Evolutionary conservation across 2,888 invertebrate species (phyloP).

Genomic region (Apamea anceps): DNA sequence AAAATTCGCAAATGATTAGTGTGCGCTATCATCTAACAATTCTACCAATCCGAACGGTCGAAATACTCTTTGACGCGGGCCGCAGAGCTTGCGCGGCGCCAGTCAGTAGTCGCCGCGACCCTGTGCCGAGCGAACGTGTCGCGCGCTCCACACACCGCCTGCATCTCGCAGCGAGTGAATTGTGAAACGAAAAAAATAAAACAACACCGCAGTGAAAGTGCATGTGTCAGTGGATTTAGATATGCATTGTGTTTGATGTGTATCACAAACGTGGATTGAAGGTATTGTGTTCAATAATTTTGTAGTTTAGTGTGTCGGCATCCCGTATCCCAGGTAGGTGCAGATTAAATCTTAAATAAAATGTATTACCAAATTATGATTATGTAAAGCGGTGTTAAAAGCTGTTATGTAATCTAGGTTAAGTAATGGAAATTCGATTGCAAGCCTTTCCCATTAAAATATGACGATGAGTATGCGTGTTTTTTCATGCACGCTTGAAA

Average conservation of each 20-base stretch:
- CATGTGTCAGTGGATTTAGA: constrained; percentile 77
- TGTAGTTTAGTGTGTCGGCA: constrained; percentile 65
- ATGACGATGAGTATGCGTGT: constrained; percentile 71
- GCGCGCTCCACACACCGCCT: constrained; percentile 65
- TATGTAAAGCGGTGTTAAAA: constrained; percentile 48
- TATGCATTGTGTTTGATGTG: constrained; percentile 78
- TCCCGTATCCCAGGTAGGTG: constrained; percentile 70
- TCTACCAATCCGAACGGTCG: constrained; percentile 73
- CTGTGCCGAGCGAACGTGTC: constrained; percentile 75
- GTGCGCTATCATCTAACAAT: constrained; percentile 77
- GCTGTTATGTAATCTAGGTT: constrained; percentile 52
- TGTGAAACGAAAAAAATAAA: constrained; percentile 79
- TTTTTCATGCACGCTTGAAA: constrained; percentile 69
- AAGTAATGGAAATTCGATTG: constrained; percentile 66
- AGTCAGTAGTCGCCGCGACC: constrained; percentile 81
- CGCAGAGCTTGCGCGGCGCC: constrained; percentile 85
- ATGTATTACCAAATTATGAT: constrained; percentile 55
- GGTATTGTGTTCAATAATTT: constrained; percentile 65
- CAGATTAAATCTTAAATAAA: constrained; percentile 61
- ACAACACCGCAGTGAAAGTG: constrained; percentile 76
- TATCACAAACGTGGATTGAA: constrained; percentile 73
- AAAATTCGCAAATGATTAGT: constrained; percentile 63
- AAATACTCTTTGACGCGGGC: constrained; percentile 80
- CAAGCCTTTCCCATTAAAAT: constrained; percentile 62
- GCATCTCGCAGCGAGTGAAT: constrained; percentile 76